Percentiles rank a stretch among this genome's conserved stretches.
phyloP scores from a whole-genome alignment of 23 tunicate species.

The Trididemnum nubilum region DNA sequence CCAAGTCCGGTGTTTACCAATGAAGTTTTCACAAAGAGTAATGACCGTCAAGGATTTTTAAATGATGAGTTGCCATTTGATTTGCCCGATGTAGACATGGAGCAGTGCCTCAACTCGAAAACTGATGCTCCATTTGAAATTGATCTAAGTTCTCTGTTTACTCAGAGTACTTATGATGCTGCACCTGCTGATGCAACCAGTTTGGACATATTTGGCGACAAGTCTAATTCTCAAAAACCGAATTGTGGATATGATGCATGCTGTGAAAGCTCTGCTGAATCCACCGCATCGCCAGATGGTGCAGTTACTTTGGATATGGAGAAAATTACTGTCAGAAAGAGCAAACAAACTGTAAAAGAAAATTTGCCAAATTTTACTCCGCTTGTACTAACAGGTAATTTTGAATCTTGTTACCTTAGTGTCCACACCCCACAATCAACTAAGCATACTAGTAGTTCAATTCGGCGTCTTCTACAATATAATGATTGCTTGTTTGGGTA shows the following conservation, averaged over 20 bases:
- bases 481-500: too few relatives aligned
- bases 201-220: background rate
- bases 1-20: background rate
- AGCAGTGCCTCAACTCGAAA: background rate
- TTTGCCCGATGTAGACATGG: slow-evolving; percentile 58
- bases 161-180: slow-evolving; percentile 5
- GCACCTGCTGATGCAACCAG: background rate
- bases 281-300: slow-evolving; percentile 22
- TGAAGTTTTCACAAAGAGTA: background rate
- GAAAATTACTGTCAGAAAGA: background rate
- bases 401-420: background rate
- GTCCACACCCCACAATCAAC: too few relatives aligned
- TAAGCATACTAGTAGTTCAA: too few relatives aligned
- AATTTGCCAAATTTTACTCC: slow-evolving; percentile 80
- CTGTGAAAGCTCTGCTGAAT: slow-evolving; percentile 37
- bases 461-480: too few relatives aligned
- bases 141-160: slow-evolving; percentile 7
- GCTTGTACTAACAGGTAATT: slow-evolving; percentile 57
- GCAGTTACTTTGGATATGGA: background rate
- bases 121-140: slow-evolving; percentile 12
- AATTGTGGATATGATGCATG: slow-evolving; percentile 10
- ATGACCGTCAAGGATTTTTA: background rate
- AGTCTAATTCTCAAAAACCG: background rate
- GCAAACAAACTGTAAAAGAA: background rate
- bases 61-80: slow-evolving; percentile 55